Base-by-base conservation (phyloP, 2,797 vertebrate species). In the Allobates femoralis region DNA sequence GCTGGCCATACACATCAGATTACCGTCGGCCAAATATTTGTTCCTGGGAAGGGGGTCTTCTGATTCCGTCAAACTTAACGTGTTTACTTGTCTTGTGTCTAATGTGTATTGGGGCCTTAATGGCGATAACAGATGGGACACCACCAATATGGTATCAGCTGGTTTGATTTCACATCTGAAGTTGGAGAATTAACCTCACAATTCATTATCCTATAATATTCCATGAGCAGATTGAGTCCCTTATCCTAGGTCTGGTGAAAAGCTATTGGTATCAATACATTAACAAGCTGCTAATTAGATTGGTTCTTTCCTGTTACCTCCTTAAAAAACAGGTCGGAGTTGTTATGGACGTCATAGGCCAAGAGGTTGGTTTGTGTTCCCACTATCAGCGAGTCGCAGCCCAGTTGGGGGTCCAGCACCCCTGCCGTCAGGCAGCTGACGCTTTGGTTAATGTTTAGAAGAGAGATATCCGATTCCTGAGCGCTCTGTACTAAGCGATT, bases 271-370 rank as follows among this genome's bases (percentile, higher is more conserved):
- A 41, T 3, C 2, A 28, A 26, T 2, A 21, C 30, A 18, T 26
- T 10, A 64, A 11, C 10, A 8, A 0, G 11, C 23, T 26, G 34
- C 11, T 2, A 64, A 28, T 50, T 19, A 50, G 23, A 56, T 55
- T 12, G 55, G n/a, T n/a, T n/a, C 5, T n/a, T n/a, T 34, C 18
- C 30, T 18, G 2, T 83, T 19, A 94, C 98, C 95, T 98, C 98
- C 92, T 94, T 96, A 93, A 98, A 99, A 92, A 99, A 99, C 85
- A 99, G 92, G 90, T 99, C 98, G 0, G 97, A 93, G 85, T 99
- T 99, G 91, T 98, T 97, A 86, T 98, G 95, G n/a, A 99, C 97
- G 75, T 99, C 96, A 0, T 99, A 99, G 55, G 97, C 98, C 93
- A 99, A 90, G 76, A 99, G 95, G 90, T 96, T 98, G 46, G 97